These are phyloP conservation scores for Zosterops japonicus DNA, from an alignment of 2,113 vertebrate genomes.

Conservation along the genomic window DNA sequence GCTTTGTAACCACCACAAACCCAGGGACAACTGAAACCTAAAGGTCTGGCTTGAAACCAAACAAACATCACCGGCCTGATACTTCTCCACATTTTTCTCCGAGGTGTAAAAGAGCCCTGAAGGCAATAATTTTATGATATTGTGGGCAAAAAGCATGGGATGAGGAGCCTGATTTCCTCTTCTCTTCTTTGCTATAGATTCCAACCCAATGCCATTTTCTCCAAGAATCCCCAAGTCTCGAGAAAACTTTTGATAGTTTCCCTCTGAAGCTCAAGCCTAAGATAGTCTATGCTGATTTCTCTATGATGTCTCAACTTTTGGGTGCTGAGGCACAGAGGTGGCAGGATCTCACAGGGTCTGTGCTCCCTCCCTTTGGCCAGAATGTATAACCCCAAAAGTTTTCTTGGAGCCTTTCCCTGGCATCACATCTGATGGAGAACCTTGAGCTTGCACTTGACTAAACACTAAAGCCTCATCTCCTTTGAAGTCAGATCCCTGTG, in stretches of 20 bases:
- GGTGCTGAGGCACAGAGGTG: neutral
- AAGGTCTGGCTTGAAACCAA: neutral
- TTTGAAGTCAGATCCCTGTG: neutral
- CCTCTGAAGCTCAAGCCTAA: neutral
- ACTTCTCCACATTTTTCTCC: neutral
- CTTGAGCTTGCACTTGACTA: neutral
- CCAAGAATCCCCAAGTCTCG: neutral
- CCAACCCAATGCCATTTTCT: rapidly evolving
- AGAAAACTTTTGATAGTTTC: neutral
- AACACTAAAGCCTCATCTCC: neutral
- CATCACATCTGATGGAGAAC: neutral
- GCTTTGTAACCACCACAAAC: neutral
- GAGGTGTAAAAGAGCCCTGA: neutral
- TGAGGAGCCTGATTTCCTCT: neutral
- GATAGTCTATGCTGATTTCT: neutral
- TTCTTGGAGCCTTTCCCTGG: neutral
- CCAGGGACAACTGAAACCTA: neutral
- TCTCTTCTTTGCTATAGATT: neutral
- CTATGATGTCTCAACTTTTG: neutral
- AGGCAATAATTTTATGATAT: neutral
- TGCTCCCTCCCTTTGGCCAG: neutral
- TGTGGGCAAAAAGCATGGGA: neutral
- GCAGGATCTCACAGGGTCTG: neutral
- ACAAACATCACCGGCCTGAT: neutral
- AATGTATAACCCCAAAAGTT: neutral